Evolutionary conservation across 2,888 invertebrate genomes (phyloP).

Genomic region (Cerastis rubricosa): DNA sequence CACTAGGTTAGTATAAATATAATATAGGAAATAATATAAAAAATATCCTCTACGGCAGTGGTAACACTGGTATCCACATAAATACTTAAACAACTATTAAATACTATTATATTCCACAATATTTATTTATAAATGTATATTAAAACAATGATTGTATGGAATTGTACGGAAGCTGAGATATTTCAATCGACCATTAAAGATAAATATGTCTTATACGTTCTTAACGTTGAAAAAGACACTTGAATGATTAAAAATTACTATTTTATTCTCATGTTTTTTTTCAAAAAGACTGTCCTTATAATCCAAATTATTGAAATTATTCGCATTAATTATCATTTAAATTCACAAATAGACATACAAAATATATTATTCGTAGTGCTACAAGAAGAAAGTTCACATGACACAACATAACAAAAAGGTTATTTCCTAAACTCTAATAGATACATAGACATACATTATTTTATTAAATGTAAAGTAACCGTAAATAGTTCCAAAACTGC

Average conservation of each 20-base stretch:
- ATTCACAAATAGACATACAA: constrained; percentile 64
- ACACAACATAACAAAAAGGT: constrained; percentile 51
- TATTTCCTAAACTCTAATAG: constrained; percentile 51
- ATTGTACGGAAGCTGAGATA: constrained; percentile 39
- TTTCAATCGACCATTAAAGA: constrained; percentile 21
- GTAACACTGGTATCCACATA: constrained; percentile 37
- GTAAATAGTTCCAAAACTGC: constrained; percentile 64
- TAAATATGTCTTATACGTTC: constrained; percentile 30
- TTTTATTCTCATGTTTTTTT: constrained; percentile 10
- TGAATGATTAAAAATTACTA: constrained; percentile 25
- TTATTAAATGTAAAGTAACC: constrained; percentile 43
- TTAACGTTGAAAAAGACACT: constrained; percentile 43
- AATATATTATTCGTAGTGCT: constrained; percentile 64
- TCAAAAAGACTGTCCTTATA: constrained; percentile 17
- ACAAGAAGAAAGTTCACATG: constrained; percentile 51
- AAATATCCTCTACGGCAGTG: constrained; percentile 9
- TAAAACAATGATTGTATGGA: constrained; percentile 36
- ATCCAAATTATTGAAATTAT: constrained; percentile 41
- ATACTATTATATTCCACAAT: constrained; percentile 51
- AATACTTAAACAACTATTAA: constrained; percentile 56
- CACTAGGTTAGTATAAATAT: not conserved
- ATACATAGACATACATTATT: constrained; percentile 45
- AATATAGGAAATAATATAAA: not conserved
- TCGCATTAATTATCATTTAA: constrained; percentile 46
- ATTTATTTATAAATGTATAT: constrained; percentile 34